Percentiles rank a stretch among this genome's conserved stretches.
phyloP scores from a whole-genome alignment of 1,140 invertebrate genomes.

The Pomacea maculata region DNA sequence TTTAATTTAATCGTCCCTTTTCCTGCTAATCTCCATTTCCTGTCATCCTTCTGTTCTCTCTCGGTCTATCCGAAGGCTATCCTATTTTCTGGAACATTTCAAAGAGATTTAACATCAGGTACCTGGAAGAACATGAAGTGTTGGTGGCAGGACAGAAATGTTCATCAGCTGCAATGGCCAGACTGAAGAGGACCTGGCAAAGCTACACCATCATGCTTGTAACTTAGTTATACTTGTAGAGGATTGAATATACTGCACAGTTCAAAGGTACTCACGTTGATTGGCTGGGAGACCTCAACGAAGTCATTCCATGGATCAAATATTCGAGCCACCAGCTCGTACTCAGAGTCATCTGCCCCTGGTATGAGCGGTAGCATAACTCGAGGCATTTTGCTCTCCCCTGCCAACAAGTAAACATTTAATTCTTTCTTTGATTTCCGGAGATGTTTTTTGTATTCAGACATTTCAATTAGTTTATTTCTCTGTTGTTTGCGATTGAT shows the following conservation, averaged over 20 bases:
- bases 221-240: too few relatives aligned
- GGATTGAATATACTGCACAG: too few relatives aligned
- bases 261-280: not conserved
- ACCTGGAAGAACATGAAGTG: not conserved
- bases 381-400: conserved; percentile 11
- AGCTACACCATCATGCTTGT: too few relatives aligned
- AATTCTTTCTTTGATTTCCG: not conserved
- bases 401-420: not conserved
- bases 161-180: too few relatives aligned
- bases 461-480: not conserved
- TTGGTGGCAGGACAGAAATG: too few relatives aligned
- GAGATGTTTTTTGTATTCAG: not conserved
- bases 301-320: conserved; percentile 17
- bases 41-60: not conserved
- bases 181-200: too few relatives aligned
- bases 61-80: too few relatives aligned
- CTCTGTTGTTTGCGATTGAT: not conserved
- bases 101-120: not conserved
- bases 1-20: too few relatives aligned
- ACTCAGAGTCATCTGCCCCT: not conserved
- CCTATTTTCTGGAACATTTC: not conserved
- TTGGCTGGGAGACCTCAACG: not conserved
- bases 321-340: conserved; percentile 5
- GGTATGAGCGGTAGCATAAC: not conserved
- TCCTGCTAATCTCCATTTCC: not conserved